Evolutionary conservation across 2,888 invertebrate genomes (phyloP).

Genomic region (Megamerina dolium): DNA sequence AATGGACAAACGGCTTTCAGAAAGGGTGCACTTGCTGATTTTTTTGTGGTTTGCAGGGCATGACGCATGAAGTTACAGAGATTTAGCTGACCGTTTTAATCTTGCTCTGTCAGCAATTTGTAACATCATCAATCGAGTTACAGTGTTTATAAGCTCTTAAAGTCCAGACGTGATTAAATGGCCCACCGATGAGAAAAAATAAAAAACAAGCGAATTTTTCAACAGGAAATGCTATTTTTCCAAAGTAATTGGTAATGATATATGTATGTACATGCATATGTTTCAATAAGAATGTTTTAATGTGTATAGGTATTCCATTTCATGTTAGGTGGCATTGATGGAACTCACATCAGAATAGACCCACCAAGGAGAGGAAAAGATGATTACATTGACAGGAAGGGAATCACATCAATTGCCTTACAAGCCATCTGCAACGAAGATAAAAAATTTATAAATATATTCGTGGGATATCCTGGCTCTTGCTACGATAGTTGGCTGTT

Average conservation of each 20-base stretch:
- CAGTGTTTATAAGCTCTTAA: constrained; percentile 7
- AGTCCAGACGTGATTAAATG: constrained; percentile 5
- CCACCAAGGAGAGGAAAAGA: neutral
- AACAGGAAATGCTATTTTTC: constrained; percentile 9
- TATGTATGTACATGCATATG: too few relatives aligned
- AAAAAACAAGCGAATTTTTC: neutral
- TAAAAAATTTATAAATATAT: constrained; percentile 5
- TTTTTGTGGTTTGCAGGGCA: constrained; percentile 14
- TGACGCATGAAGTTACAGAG: constrained; percentile 6
- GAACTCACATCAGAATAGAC: neutral
- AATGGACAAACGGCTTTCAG: too few relatives aligned
- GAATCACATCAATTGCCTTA: neutral
- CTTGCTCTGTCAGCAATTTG: constrained; percentile 2
- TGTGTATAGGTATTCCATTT: too few relatives aligned
- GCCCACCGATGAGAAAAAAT: constrained; percentile 6
- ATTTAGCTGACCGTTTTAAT: constrained; percentile 10
- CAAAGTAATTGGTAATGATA: constrained; percentile 7
- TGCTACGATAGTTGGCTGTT: neutral
- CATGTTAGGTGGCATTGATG: constrained; percentile 9
- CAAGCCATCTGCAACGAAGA: constrained; percentile 2
- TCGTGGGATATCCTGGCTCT: neutral
- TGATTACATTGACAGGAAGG: neutral
- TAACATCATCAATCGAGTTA: constrained; percentile 5
- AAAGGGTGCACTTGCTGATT: too few relatives aligned
- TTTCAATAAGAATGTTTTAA: too few relatives aligned